Evolutionary conservation across 1,140 invertebrate species (phyloP), one percentile per base, ranked within the genome.

Genomic region (Drosophila rhopaloa): DNA sequence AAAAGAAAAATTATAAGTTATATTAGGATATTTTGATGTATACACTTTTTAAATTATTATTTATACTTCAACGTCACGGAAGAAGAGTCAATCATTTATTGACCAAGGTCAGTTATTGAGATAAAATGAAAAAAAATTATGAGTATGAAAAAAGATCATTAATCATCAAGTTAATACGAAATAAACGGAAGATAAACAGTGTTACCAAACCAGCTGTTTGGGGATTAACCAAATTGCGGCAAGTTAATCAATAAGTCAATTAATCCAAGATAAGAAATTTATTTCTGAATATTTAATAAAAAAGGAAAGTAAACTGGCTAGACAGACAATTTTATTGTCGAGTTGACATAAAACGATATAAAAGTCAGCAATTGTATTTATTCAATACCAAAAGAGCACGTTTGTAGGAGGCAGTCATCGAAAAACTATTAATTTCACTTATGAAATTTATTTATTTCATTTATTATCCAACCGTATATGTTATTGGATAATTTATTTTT

Each of bases 41-140:
- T 32, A 7, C 8, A 32, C 29, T 32, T 32, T 32, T 32, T 32
- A 32, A 32, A 32, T 24, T 24, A 24, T 24, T 24, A 4, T 24
- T 24, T 24, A 24, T 32, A 8, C 7, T 32, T 32, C 8, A 7
- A 32, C 1, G 29, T 32, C 8, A 8, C 29, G 29, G 29, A 32
- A 32, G 29, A 32, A 32, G 6, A 8, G 7, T 13, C 29, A 56
- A 11, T 62, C 14, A 43, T 14, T 41, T 32, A n/a, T 67, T 67
- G 16, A 27, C 32, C 13, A 35, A 63, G 63, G 63, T 50, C 46
- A 62, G 57, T 62, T 27, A 47, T 29, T 16, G 19, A 5, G 29
- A 37, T 47, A 5, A 47, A 65, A 46, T 10, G 4, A 29, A 27
- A 6, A 6, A 5, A 32, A 32, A 32, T n/a, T n/a, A 6, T 40